Base-by-base conservation (phyloP, 2,888 invertebrate genomes). In the Gnatocerus cornutus region DNA sequence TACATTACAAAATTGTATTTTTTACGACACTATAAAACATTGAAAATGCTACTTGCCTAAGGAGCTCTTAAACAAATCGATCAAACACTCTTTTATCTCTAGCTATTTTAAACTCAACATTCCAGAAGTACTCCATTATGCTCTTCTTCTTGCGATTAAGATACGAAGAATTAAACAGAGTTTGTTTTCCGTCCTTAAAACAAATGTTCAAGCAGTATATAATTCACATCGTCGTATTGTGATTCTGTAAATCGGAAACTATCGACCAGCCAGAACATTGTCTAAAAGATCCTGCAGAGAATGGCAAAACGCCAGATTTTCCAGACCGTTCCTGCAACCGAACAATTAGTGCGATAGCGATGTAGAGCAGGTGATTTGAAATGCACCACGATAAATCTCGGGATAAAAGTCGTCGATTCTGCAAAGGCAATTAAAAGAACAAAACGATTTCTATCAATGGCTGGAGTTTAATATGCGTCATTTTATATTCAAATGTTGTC, bases 301-400 rank as follows among this genome's bases (percentile, higher is more conserved):
- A 63, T 63, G 63, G 63, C 63, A 52, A 13, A 10, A 0, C 10
- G 53, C 64, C 55, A 64, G 30, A 41, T 46, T 37, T 37, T 16
- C n/a, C 10, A 16, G 48, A 3, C 39, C 30, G 27, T 56, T 39
- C 33, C 58, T 59, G 53, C 61, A 63, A 39, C 46, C 41, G 62
- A 69, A 56, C 69, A 69, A 69, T 73, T 73, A 73, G 68, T 48
- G 46, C 37, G 71, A 71, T 68, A 62, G 66, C 58, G 69, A 68
- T 73, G 66, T 68, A 68, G 70, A 72, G 65, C 64, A 70, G 72
- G 72, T 71, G 62, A 69, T 69, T 71, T 67, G 55, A 63, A 56
- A 56, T 56, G 56, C 56, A 56, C 53, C 10, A 10, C 53, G 37
- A 53, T 53, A 53, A 53, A 53, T 53, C 53, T 6, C 12, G 5